Evolutionary conservation across 2,888 invertebrate genomes (phyloP).

Genomic region (Cheilosia grossa): DNA sequence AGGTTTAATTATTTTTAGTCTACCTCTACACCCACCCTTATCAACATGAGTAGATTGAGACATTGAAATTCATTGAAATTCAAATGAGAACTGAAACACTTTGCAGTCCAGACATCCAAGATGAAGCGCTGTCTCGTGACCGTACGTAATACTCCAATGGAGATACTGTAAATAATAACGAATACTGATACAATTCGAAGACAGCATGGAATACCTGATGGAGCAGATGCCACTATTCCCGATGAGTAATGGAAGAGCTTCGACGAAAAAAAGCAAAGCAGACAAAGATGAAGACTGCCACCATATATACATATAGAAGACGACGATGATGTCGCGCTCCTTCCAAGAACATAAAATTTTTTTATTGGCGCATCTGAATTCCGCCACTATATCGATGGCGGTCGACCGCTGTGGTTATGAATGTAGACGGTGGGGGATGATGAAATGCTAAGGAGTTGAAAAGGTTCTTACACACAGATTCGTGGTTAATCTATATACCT

Average conservation of each 20-base stretch:
- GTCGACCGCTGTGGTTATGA: not conserved
- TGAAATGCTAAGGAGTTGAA: slow-evolving; percentile 24
- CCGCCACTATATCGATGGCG: slow-evolving; percentile 15
- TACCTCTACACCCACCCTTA: not conserved
- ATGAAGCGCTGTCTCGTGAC: slow-evolving; percentile 21
- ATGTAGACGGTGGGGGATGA: slow-evolving; percentile 9
- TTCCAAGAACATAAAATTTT: slow-evolving; percentile 71
- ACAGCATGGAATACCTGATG: slow-evolving; percentile 64
- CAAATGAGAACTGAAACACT: slow-evolving; percentile 32
- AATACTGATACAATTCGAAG: slow-evolving; percentile 49
- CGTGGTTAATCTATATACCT: slow-evolving; percentile 54
- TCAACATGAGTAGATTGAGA: slow-evolving; percentile 1
- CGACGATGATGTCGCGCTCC: slow-evolving; percentile 30
- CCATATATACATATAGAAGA: not conserved
- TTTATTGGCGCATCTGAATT: slow-evolving; percentile 66
- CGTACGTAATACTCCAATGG: slow-evolving; percentile 35
- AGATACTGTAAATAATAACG: slow-evolving; percentile 65
- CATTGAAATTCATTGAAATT: slow-evolving; percentile 63
- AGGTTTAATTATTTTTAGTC: slow-evolving; percentile 33
- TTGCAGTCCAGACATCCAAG: slow-evolving; percentile 10
- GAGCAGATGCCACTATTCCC: slow-evolving; percentile 59
- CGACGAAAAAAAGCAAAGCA: slow-evolving; percentile 4
- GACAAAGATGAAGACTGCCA: slow-evolving; percentile 16
- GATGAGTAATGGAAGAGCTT: slow-evolving; percentile 59
- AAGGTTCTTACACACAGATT: slow-evolving; percentile 41